Evolutionary conservation across 2,113 vertebrate genomes (phyloP).

Genomic region (Lycaon pictus): DNA sequence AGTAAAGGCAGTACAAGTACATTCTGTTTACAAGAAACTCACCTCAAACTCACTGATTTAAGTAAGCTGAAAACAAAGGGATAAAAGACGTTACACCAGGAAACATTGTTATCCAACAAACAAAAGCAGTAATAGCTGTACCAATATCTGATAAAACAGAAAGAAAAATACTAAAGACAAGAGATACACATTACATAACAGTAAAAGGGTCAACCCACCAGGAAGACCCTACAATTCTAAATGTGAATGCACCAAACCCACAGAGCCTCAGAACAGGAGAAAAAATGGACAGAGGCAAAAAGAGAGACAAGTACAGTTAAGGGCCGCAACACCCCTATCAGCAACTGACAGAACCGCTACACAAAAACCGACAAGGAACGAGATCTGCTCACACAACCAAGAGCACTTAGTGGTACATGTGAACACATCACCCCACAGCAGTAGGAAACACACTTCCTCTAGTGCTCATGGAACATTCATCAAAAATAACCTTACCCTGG

Average conservation of each 20-base stretch:
- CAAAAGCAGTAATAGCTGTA: background rate
- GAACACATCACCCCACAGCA: accelerated
- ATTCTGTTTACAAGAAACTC: background rate
- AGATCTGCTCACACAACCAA: accelerated
- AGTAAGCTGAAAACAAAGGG: background rate
- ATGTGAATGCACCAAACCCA: background rate
- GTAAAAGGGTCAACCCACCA: background rate
- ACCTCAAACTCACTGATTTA: background rate
- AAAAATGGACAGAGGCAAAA: background rate
- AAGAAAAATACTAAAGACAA: background rate
- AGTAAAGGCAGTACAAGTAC: background rate
- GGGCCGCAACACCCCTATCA: background rate
- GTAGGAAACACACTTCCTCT: background rate
- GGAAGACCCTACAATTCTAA: background rate
- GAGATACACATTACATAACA: background rate
- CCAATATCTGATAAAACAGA: background rate
- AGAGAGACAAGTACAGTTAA: accelerated
- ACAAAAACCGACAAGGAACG: background rate
- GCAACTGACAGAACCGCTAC: background rate
- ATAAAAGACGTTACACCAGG: background rate
- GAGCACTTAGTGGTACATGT: accelerated
- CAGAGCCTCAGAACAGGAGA: background rate
- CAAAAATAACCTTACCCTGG: background rate
- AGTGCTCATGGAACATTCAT: background rate
- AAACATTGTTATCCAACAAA: background rate